These are phyloP conservation scores for Octodonta nipae DNA, from an alignment of 2,888 invertebrate genomes.

Conservation along the genomic window DNA sequence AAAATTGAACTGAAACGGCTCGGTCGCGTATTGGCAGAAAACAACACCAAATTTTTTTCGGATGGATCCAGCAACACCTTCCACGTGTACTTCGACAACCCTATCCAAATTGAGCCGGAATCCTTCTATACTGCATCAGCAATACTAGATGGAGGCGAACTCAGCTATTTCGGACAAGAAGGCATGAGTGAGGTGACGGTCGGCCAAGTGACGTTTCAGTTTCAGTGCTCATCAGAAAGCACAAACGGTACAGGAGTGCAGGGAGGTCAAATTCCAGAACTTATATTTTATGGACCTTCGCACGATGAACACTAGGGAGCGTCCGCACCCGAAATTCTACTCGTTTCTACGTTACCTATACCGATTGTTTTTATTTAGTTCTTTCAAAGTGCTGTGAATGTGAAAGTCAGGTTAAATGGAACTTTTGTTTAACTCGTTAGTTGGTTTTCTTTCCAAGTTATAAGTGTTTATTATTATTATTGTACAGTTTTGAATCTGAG, in stretches of 20 bases:
- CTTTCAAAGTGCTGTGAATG: slow-evolving; percentile 23
- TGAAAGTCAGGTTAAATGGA: too few species aligned
- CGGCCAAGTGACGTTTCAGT: slow-evolving; percentile 89
- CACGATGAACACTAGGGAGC: slow-evolving; percentile 32
- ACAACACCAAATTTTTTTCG: slow-evolving; percentile 86
- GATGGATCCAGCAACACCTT: slow-evolving; percentile 94
- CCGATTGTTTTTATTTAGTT: slow-evolving; percentile 10
- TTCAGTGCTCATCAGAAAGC: slow-evolving; percentile 92
- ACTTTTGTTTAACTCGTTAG: too few species aligned
- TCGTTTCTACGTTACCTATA: slow-evolving; percentile 7
- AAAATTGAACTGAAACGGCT: slow-evolving; percentile 85
- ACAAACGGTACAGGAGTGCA: slow-evolving; percentile 96
- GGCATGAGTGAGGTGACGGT: slow-evolving; percentile 88
- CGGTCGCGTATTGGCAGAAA: slow-evolving; percentile 78
- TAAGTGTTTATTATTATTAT: too few species aligned
- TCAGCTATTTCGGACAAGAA: slow-evolving; percentile 95
- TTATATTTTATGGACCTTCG: slow-evolving; percentile 86
- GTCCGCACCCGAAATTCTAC: slow-evolving; percentile 4
- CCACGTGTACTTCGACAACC: slow-evolving; percentile 74
- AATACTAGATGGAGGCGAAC: slow-evolving; percentile 80
- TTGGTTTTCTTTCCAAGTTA: too few species aligned
- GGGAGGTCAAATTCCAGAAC: slow-evolving; percentile 93
- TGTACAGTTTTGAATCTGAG: too few species aligned
- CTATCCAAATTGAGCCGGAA: slow-evolving; percentile 83
- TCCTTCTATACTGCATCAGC: slow-evolving; percentile 92